A percentile compares a stretch with the other conserved stretches of the same genome.
phyloP scores from a whole-genome alignment of 1,140 invertebrate species.

The Dreissena polymorpha region DNA sequence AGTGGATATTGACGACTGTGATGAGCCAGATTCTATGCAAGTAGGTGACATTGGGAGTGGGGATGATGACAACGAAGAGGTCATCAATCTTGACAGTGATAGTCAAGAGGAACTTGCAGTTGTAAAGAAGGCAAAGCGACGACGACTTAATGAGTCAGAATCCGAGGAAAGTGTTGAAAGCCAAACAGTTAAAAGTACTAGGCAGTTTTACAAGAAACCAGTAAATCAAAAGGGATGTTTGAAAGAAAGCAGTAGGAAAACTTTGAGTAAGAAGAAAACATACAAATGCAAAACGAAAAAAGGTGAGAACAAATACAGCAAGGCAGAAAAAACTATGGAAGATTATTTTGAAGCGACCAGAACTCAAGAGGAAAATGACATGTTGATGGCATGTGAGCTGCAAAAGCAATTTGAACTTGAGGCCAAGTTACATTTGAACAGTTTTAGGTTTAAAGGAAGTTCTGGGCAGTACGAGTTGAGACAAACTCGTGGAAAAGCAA shows the following conservation, averaged over 20 bases:
- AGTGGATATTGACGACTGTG: not conserved
- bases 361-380: constrained; percentile 36
- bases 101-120: constrained; percentile 7
- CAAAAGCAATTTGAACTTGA: constrained; percentile 52
- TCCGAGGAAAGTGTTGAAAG: not conserved
- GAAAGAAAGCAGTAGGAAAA: not conserved
- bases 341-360: constrained; percentile 21
- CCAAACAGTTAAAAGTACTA: not conserved
- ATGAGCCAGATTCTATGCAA: not conserved
- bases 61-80: not conserved
- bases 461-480: constrained; percentile 31
- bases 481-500: constrained; percentile 1
- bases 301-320: not conserved
- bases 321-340: constrained; percentile 7
- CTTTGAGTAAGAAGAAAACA: not conserved
- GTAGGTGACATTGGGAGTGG: constrained; percentile 5
- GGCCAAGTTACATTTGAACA: constrained; percentile 34
- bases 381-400: constrained; percentile 16
- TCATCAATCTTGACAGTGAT: not conserved
- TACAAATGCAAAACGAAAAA: not conserved
- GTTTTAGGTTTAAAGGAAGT: constrained; percentile 31
- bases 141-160: not conserved
- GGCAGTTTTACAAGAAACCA: not conserved
- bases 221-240: not conserved
- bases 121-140: constrained; percentile 11